phyloP scores from a whole-genome alignment of 2,888 invertebrate species.

The Diogma glabrata region DNA sequence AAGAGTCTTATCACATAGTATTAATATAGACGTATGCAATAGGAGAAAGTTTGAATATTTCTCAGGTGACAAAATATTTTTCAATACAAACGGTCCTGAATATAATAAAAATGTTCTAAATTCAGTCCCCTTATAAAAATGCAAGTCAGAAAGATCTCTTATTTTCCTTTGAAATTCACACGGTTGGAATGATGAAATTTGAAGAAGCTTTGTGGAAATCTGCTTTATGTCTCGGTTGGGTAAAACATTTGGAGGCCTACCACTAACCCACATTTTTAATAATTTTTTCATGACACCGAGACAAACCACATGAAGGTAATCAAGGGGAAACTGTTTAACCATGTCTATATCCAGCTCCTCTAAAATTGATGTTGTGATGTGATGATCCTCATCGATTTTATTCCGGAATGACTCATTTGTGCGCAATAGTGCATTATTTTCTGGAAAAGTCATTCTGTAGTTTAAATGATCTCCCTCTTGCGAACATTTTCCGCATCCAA shows the following conservation, averaged over 20 bases:
- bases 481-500: conserved; percentile 14
- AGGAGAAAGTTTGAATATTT: not conserved
- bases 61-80: not conserved
- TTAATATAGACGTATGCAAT: too few relatives aligned
- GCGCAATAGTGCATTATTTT: conserved; percentile 5
- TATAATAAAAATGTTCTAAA: not conserved
- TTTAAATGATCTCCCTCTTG: conserved; percentile 15
- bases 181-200: not conserved
- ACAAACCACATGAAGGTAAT: too few relatives aligned
- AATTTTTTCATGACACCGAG: too few relatives aligned
- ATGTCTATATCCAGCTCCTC: not conserved
- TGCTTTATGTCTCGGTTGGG: not conserved
- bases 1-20: not conserved
- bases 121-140: not conserved
- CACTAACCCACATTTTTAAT: too few relatives aligned
- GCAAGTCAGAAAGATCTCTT: not conserved
- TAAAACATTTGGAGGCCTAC: too few relatives aligned
- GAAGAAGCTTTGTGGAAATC: not conserved
- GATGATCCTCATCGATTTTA: not conserved
- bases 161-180: not conserved
- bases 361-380: not conserved
- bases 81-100: too few relatives aligned
- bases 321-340: not conserved
- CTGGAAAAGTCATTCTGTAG: conserved; percentile 13
- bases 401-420: conserved; percentile 11